Conservation (phyloP, 2,797 vertebrate genomes). For the Hirundo rustica region DNA sequence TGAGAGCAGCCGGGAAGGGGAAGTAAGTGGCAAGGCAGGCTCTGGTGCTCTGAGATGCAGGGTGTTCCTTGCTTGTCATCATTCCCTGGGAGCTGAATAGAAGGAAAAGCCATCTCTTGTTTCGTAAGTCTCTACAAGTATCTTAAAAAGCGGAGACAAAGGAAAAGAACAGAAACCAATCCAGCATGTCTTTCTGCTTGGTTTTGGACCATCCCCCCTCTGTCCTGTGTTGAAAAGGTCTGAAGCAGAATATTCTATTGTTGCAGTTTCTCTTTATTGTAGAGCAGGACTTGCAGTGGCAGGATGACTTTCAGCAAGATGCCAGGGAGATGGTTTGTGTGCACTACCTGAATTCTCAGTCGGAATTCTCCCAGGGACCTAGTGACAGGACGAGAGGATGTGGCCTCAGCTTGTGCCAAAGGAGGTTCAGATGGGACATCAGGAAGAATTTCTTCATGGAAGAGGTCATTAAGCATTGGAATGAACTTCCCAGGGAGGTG, state of each 20-base stretch:
- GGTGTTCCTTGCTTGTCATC: not conserved
- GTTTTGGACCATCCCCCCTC: fast-evolving
- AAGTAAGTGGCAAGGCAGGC: not conserved
- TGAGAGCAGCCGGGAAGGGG: constrained; percentile 34
- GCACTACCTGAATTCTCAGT: not conserved
- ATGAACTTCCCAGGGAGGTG: not conserved
- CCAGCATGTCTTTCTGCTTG: not conserved
- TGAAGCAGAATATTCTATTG: not conserved
- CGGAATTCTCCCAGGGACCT: not conserved
- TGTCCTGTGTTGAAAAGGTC: fast-evolving
- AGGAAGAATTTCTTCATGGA: not conserved
- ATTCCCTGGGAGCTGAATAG: not conserved
- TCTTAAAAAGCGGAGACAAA: not conserved
- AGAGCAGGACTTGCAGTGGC: not conserved
- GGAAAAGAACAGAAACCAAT: not conserved
- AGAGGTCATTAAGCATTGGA: not conserved
- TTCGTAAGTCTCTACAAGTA: not conserved
- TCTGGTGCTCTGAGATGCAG: not conserved
- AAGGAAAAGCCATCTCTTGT: not conserved
- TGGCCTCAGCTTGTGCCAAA: not conserved
- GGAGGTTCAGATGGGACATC: not conserved
- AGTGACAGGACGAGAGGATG: fast-evolving
- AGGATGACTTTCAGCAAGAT: not conserved
- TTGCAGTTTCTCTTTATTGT: not conserved
- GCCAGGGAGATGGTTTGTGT: not conserved